Base-by-base conservation (phyloP, 2,888 invertebrate species). In the Heliconius hortense region DNA sequence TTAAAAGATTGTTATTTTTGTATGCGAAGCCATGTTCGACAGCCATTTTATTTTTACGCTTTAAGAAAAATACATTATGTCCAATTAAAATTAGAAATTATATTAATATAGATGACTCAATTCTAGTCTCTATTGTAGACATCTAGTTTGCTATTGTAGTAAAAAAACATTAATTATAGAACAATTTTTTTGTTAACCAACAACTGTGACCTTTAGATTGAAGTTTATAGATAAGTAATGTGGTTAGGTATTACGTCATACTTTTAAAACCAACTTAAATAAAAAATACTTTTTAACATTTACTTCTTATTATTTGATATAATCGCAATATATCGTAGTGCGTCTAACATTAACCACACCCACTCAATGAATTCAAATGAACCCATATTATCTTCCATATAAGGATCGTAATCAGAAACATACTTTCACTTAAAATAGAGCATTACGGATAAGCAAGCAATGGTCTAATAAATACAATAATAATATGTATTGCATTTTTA, bases 331-430 rank as follows among this genome's bases (percentile, higher is more conserved):
- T 48, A 48, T 13, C 4, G 64, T 56, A 39, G n/a, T 69, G n/a
- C 53, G 53, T n/a, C 31, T 53, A 68, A 31, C 53, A 69, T 69
- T 13, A 26, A 28, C 53, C 68, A 69, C 69, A 35, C 69, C 56
- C 56, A 56, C 24, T 15, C 31, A 69, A 56, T 69, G 31, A 56
- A 69, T 69, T 69, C 69, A 69, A 69, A 69, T 69, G 31, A 56
- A 31, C n/a, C 24, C 7, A 31, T 31, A 69, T 69, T 69, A 69
- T 56, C 31, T 35, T 35, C 56, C 69, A 69, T 69, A 56, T 69
- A 56, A 31, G 69, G 56, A 53, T n/a, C 7, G 68, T 31, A 53
- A 68, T 53, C 68, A 69, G 31, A 69, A 28, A 26, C 56, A 53
- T 53, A 56, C 69, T 69, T 69, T 69, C 53, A 53, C 53, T 69